Base-by-base conservation (phyloP, 2,888 invertebrate species). In the Lasioglossum morio region DNA sequence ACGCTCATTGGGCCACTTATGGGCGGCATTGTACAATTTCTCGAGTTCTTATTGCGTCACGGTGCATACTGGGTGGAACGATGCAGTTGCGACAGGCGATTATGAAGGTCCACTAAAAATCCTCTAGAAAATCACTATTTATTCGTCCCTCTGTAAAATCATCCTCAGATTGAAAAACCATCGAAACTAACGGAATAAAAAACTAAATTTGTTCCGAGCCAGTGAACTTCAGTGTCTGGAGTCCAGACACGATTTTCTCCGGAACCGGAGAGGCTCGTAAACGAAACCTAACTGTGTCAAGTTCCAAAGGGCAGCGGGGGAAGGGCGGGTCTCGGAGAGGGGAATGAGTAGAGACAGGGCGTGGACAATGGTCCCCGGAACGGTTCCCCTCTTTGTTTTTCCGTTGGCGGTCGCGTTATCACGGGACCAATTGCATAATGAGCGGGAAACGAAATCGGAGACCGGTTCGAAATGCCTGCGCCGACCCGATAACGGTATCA, bases 401-500 rank as follows among this genome's bases (percentile, higher is more conserved):
- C 63, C 74, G 76, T 79, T 72, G 80, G 53, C 78, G 79, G 74
- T 70, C 81, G 82, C 81, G 81, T 87, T 90, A 90, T 90, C 89
- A 78, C 84, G 85, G 87, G 63, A 79, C 87, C 89, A 88, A 89
- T 92, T 92, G 88, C 92, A 91, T 92, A 92, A 93, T 89, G 89
- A 92, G 90, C 88, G 90, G 91, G 92, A 91, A 93, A 92, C 89
- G 90, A 92, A 92, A 93, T 92, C 91, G 82, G 91, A 92, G 92
- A 92, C 92, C 90, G 92, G 92, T 92, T 93, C 89, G 88, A 91
- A 92, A 93, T 91, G 92, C 91, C 91, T 89, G 87, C 78, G 91
- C 87, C 84, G 84, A 84, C 75, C 89, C 92, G 94, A 94, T 94
- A 94, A 94, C 94, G 94, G 93, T 94, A 94, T 94, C 93, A 92